phyloP scores from a whole-genome alignment of 2,797 vertebrate species.

The Typhlichthys subterraneus region DNA sequence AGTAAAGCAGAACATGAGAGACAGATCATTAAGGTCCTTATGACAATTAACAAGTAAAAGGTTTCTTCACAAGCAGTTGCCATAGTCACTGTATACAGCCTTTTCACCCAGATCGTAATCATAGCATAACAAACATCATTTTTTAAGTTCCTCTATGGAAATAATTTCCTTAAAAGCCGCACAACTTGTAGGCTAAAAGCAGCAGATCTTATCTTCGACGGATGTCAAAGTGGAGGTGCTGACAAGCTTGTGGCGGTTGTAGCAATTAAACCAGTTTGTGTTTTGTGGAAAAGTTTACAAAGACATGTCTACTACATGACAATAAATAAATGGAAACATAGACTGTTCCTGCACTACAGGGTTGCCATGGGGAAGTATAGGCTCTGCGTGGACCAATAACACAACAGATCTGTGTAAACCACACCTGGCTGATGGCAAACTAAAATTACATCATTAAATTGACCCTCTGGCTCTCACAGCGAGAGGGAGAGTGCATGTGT shows the following conservation, averaged over 20 bases:
- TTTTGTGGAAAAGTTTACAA: conserved; percentile 56
- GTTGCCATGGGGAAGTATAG: conserved; percentile 29
- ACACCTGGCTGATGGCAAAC: conserved; percentile 51
- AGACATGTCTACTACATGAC: conserved; percentile 59
- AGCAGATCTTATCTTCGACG: conserved; percentile 31
- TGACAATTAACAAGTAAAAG: too few species aligned
- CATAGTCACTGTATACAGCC: too few species aligned
- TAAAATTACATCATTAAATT: conserved; percentile 63
- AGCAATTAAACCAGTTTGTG: conserved; percentile 66
- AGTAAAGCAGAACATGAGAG: too few species aligned
- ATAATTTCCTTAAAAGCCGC: conserved; percentile 16
- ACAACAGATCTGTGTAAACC: conserved; percentile 49
- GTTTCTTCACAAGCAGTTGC: too few species aligned
- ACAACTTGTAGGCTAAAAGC: conserved; percentile 9
- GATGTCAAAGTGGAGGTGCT: conserved; percentile 35
- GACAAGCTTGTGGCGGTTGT: conserved; percentile 48
- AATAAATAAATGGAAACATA: conserved; percentile 70
- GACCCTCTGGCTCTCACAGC: conserved; percentile 52
- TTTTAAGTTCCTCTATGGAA: background rate
- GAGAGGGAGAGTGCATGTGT: conserved; percentile 1
- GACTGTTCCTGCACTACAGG: conserved; percentile 44
- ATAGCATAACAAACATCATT: too few species aligned
- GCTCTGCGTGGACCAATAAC: conserved; percentile 48
- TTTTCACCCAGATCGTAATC: too few species aligned
- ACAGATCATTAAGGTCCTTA: too few species aligned